Evolutionary conservation across 2,113 vertebrate species (phyloP), one percentile per base, ranked within the genome.

Genomic region (Eublepharis macularius): DNA sequence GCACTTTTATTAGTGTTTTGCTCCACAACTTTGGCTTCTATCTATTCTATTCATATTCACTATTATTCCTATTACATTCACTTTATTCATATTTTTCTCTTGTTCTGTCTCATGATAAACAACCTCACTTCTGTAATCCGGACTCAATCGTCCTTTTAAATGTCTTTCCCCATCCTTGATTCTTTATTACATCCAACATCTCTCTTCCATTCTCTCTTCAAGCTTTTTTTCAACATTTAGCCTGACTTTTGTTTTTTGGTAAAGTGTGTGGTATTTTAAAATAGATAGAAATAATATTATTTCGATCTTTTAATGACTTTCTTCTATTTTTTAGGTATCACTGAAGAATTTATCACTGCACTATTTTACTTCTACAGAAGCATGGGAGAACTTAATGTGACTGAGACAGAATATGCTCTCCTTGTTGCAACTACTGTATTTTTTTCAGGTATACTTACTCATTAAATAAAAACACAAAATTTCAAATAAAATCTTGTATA

Each of bases 351-450:
- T 88, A 95, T 97, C 66, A 95, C 96, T 0, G 96, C 97, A 1
- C 92, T 98, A 49, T 96, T 98, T 90, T 97, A 97, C 95, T 99
- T 99, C 96, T 98, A 97, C 93, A 97, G 97, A 96, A 99, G 97
- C 93, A 98, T 98, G 97, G 96, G 94, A 29, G 95, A 96, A 49
- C 95, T 99, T 65, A 95, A 95, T n/a, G 95, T 98, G 88, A 97
- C 96, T 0, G 98, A 98, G 86, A 95, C 95, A 0, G 98, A 99
- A 72, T 99, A 99, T n/a, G 93, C 97, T 13, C 96, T 99, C 81
- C 98, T 99, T 19, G 96, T 97, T 12, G 98, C 98, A 19, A 98
- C 97, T 24, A 96, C 96, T 1, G 96, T 99, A 77, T 96, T 98
- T 87, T 99, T 98, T 89, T 98, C 98, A 97, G 98, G 98, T 99